Conservation (phyloP, 2,888 invertebrate genomes). For the Harmothoe impar region DNA sequence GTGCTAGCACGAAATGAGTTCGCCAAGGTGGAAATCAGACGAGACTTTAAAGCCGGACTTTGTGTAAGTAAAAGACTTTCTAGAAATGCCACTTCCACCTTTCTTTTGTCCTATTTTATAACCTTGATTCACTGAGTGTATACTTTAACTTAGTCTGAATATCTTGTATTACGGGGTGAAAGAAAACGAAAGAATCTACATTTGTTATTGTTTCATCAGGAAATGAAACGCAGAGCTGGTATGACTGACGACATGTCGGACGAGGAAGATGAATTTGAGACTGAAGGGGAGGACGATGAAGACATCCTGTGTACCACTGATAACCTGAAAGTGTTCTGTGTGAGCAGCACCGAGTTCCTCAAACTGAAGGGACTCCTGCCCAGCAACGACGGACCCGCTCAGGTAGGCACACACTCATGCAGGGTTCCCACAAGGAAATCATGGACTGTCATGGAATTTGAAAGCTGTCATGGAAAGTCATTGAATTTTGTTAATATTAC, state of each 20-base stretch:
- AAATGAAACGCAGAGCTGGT: conserved; percentile 43
- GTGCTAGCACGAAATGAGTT: conserved; percentile 75
- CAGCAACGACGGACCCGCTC: conserved; percentile 72
- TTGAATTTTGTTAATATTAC: too few species aligned
- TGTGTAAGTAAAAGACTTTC: conserved; percentile 72
- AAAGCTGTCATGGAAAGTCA: too few species aligned
- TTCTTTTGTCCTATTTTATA: too few species aligned
- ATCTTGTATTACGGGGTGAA: too few species aligned
- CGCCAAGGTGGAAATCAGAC: conserved; percentile 72
- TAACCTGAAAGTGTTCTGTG: conserved; percentile 76
- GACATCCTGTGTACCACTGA: conserved; percentile 72
- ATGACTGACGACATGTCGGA: conserved; percentile 68
- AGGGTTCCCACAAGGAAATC: too few species aligned
- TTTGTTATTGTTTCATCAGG: background rate
- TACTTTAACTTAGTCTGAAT: too few species aligned
- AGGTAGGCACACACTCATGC: conserved; percentile 68
- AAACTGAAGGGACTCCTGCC: conserved; percentile 73
- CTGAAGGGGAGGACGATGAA: conserved; percentile 72
- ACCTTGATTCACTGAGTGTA: too few species aligned
- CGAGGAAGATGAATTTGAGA: conserved; percentile 71
- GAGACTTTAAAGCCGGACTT: conserved; percentile 75
- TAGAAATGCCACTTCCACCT: too few species aligned
- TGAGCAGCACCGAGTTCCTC: conserved; percentile 76
- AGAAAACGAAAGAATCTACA: background rate
- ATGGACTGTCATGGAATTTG: too few species aligned